Base-by-base conservation (phyloP, 2,797 vertebrate species). In the Neopelma chrysocephalum region DNA sequence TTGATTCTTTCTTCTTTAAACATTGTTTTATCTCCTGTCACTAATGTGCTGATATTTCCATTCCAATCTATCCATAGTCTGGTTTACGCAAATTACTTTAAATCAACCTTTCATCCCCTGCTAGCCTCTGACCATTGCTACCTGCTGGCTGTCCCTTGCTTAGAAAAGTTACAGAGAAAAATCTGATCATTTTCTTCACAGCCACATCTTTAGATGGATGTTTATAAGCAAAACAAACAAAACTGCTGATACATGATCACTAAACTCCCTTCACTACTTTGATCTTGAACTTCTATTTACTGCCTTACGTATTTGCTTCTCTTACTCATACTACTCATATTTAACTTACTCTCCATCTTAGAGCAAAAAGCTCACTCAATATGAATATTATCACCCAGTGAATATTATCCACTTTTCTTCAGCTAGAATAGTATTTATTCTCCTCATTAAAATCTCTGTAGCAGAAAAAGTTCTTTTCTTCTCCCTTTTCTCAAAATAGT, bases 211-310 rank as follows among this genome's bases (percentile, higher is more conserved):
- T 76, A 80, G 34, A 82, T 57, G 40, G 40, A 58, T 93, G 70
- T 87, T 93, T 93, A 47, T 48, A 83, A 78, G 43, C 42, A 91
- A 93, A 92, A 77, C 45, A 91, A 93, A 79, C 70, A 86, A 90
- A 70, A 60, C 38, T 88, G 64, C 27, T 87, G 80, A 87, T 77
- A 79, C 7, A 51, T 6, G 48, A 61, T 70, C 61, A 65, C 11
- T 78, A 61, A 93, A 82, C 56, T 80, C 29, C 54, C n/a, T 87
- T 92, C 53, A 42, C 51, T 72, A 38, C 58, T 95, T 83, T 84
- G 51, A 90, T 53, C 73, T 61, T 85, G 47, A 75, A 75, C 53
- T 64, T 58, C 68, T 83, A 48, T 82, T 70, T 72, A 66, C 38
- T 62, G 22, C 31, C 40, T 70, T 87, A 66, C 2, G 0, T 66